Evolutionary conservation across 2,888 invertebrate genomes (phyloP), one percentile per base, ranked within the genome.

Genomic region (Athalia circularis): DNA sequence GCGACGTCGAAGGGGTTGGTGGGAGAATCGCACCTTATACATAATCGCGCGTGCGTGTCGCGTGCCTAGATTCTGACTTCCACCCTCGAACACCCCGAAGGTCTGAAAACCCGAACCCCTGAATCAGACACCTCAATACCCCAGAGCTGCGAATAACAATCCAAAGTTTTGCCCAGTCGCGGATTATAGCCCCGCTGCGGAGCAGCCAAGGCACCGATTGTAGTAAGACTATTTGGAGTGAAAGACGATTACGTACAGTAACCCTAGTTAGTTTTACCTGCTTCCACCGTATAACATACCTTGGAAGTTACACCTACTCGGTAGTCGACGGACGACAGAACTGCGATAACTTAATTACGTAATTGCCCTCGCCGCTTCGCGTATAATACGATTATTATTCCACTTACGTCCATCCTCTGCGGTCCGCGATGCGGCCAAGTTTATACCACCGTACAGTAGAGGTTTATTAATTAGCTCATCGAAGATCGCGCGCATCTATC

Each of bases 41-140:
- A 57, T 72, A 59, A 72, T 72, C 72, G 72, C 72, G 72, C 72
- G 72, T 72, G 72, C 72, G 72, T 72, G 72, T 72, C 72, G 72
- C 72, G 72, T 72, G 72, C 72, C n/a, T 43, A 5, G 52, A 15
- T n/a, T 52, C 4, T 52, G 9, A 47, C 4, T 15, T 11, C 61
- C 61, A 61, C 61, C 52, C 29, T 68, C 52, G 54, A 13, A 52
- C 68, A 68, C 52, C 68, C 68, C 11, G 54, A 29, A 29, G 29
- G 29, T 29, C 29, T 29, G 29, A 29, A 29, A 29, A 29, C 29
- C 29, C 29, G 29, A 29, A 29, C 29, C 29, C 29, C 29, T 29
- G 29, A 29, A 29, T 64, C 29, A 29, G 29, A 29, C 29, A 29
- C 29, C 29, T 43, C 62, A 11, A 15, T 29, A 29, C 29, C 29